These are phyloP conservation scores for Parauchenoglanis punctatus DNA, from an alignment of 2,797 vertebrate species.

Conservation along the genomic window DNA sequence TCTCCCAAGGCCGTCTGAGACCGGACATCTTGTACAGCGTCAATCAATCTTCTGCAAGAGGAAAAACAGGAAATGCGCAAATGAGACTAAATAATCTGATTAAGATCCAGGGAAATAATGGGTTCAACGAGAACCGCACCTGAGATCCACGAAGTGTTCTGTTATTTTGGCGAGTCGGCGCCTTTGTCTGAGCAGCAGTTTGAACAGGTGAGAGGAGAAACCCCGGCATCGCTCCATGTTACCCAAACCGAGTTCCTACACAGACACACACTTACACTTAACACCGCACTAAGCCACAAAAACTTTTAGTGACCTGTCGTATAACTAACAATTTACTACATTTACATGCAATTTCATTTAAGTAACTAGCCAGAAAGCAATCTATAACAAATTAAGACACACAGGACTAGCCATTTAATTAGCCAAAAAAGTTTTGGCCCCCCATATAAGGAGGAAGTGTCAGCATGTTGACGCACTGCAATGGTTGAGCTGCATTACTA, in stretches of 20 bases:
- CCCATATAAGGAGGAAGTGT: too few relatives aligned
- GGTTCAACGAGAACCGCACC: slow-evolving; percentile 70
- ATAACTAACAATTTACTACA: too few relatives aligned
- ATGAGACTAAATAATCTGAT: not conserved
- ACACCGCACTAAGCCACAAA: not conserved
- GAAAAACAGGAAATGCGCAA: not conserved
- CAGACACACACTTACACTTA: slow-evolving; percentile 26
- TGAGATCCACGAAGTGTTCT: slow-evolving; percentile 85
- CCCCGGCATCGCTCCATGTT: slow-evolving; percentile 88
- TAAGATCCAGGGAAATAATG: not conserved
- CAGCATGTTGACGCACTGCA: not conserved
- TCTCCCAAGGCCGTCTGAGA: slow-evolving; percentile 57
- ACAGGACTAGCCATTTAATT: not conserved
- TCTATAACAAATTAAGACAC: not conserved
- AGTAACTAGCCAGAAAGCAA: not conserved
- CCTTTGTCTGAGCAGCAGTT: slow-evolving; percentile 85
- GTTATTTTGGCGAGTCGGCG: slow-evolving; percentile 80
- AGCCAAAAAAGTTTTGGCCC: not conserved
- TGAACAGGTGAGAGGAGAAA: slow-evolving; percentile 90
- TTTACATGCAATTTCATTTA: too few relatives aligned
- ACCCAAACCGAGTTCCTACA: slow-evolving; percentile 86
- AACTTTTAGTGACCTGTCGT: not conserved
- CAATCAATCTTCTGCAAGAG: slow-evolving; percentile 79
- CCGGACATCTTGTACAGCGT: slow-evolving; percentile 77
- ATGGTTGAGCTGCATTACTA: not conserved